Evolutionary conservation across 2,888 invertebrate genomes (phyloP), one percentile per base, ranked within the genome.

Genomic region (Phasia obesa): DNA sequence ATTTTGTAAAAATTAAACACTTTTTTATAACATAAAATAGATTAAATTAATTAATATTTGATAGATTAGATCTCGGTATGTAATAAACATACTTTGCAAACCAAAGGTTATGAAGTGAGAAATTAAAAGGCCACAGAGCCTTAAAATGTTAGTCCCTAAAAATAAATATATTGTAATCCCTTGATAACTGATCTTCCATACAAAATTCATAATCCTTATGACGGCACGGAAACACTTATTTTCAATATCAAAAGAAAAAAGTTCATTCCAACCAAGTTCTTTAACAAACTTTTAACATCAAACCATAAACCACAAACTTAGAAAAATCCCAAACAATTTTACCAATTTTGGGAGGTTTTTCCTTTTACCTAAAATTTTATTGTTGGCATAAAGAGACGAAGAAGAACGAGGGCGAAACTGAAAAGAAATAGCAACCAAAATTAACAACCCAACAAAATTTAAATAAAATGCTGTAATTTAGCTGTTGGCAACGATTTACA

Each of bases 401-500:
- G 44, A 49, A 38, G 11, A 11, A 23, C 27, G 21, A 51, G 38
- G 60, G 55, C 35, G 23, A 44, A 76, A 23, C 25, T 51, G 4
- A 31, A 25, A 19, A 31, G 31, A 53, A 67, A 64, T 47, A 57
- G 47, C 35, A 69, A 53, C 38, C 9, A 79, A 73, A 23, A 79
- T 59, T 51, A 79, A 78, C 71, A 71, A 53, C 42, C 49, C 65
- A 83, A 78, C 73, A 78, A 85, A 84, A 81, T 81, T 75, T 76
- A 84, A 78, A 84, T 78, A 84, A 84, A 81, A 85, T 79, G 81
- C 79, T 85, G 84, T 84, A 85, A 84, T 84, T 85, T 85, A 84
- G 85, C 85, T 84, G 81, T 85, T 85, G 85, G 84, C 85, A 85
- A 84, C 82, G 82, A 83, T 82, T 80, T 85, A 70, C 77, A 84